Base-by-base conservation (phyloP, 2,113 vertebrate species). In the Opisthocomus hoazin region DNA sequence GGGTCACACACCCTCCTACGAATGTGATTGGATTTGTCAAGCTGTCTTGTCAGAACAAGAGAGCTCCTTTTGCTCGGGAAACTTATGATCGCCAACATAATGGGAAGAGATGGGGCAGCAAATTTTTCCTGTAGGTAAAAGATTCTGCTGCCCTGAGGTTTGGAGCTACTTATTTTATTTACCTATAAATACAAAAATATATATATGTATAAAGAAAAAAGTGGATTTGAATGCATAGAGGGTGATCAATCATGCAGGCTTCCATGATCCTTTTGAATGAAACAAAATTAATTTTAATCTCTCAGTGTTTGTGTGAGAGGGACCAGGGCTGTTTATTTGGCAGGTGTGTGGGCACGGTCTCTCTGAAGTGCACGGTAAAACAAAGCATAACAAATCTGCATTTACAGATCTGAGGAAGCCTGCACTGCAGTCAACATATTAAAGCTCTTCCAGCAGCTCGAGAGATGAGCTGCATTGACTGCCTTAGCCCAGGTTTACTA, bases 371-470 rank as follows among this genome's bases (percentile, higher is more conserved):
- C 9, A 2, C 64, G 45, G 37, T 83, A 90, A 95, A 91, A 53
- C 88, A 92, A 89, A 96, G 60, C 60, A 43, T 75, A 95, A 96
- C 93, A 92, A 93, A 95, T 90, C 80, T 84, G 64, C 95, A 81
- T 93, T 95, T 95, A 93, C 83, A 87, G 90, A 92, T 79, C 81
- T 89, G 82, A 93, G 76, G 64, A 90, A 79, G 48, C 21, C 81
- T 92, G 83, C 45, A 29, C 85, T 90, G 79, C 36, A 93, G 86
- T 93, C 92, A 93, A 75, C 53, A 60, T 83, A 75, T 57, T 94
- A 71, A 89, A 79, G 89, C 56, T 93, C 30, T 84, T 86, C 86
- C 57, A 65, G 79, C 79, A 83, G 78, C 76, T 86, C 2, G 4
- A 84, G 85, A 70, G 27, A 61, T 93, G 85, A 88, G 95, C 89